Conservation (phyloP, 1,140 invertebrate genomes). For the Ceratina calcarata region DNA sequence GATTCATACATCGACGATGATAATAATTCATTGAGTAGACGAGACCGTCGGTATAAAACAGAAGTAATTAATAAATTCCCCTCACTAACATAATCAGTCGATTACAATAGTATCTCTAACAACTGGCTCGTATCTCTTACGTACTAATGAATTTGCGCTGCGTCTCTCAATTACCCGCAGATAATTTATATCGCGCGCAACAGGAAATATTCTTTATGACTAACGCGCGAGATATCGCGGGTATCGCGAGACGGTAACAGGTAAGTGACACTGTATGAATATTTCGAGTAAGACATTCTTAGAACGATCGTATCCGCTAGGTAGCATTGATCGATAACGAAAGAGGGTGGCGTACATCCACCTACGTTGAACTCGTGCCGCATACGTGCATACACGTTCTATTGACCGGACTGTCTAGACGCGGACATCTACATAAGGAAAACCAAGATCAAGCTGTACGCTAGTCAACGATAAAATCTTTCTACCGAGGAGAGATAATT, state of each 20-base stretch:
- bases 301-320: conserved; percentile 29
- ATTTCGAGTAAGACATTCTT: conserved; percentile 38
- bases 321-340: conserved; percentile 46
- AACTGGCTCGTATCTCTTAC: neutral
- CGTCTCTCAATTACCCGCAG: neutral
- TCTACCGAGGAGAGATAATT: conserved; percentile 19
- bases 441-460: conserved; percentile 26
- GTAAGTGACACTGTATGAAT: conserved; percentile 15
- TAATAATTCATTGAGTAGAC: neutral
- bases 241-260: neutral
- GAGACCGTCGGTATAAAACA: neutral
- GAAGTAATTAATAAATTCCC: neutral
- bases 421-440: conserved; percentile 34
- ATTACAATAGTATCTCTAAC: neutral
- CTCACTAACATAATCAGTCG: neutral
- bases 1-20: too few species aligned
- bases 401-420: conserved; percentile 15
- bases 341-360: conserved; percentile 27
- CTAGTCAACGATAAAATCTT: conserved; percentile 57
- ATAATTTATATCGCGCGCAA: conserved; percentile 14
- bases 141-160: neutral
- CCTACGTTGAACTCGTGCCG: conserved; percentile 34
- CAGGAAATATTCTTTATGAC: neutral
- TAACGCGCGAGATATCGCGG: neutral
- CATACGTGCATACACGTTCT: neutral